Conservation (phyloP, 1,140 invertebrate genomes). For the Papilio dardanus region DNA sequence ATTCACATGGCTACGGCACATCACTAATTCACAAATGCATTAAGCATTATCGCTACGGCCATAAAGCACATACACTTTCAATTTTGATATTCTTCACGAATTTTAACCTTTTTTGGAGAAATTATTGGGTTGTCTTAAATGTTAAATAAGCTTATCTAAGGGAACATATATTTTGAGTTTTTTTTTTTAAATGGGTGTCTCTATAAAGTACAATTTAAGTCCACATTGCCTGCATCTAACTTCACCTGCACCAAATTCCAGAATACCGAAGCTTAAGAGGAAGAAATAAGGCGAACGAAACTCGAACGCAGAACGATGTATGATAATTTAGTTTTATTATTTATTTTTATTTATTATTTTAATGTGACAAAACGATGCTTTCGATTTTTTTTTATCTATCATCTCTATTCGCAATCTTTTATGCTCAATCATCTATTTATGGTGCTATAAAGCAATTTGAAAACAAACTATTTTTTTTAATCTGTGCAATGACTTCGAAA, state of each 20-base stretch:
- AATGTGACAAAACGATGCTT: constrained; percentile 51
- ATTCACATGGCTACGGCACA: constrained; percentile 51
- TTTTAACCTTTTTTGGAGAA: background rate
- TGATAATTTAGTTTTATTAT: constrained; percentile 71
- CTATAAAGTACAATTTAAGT: background rate
- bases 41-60: constrained; percentile 24
- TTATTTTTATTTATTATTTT: constrained; percentile 63
- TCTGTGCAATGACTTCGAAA: constrained; percentile 26
- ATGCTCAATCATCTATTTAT: background rate
- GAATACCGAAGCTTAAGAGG: constrained; percentile 78
- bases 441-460: background rate
- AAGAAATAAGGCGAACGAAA: constrained; percentile 75
- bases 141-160: too few species aligned
- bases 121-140: too few species aligned
- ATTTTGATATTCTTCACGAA: constrained; percentile 5
- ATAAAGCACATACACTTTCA: constrained; percentile 5
- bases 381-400: constrained; percentile 36
- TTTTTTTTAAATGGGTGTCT: background rate
- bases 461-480: background rate
- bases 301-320: constrained; percentile 67
- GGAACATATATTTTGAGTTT: too few species aligned
- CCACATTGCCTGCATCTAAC: constrained; percentile 67
- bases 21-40: constrained; percentile 59
- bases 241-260: constrained; percentile 71
- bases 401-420: background rate